phyloP scores from a whole-genome alignment of 2,797 vertebrate genomes.

The Pteronotus mesoamericanus region DNA sequence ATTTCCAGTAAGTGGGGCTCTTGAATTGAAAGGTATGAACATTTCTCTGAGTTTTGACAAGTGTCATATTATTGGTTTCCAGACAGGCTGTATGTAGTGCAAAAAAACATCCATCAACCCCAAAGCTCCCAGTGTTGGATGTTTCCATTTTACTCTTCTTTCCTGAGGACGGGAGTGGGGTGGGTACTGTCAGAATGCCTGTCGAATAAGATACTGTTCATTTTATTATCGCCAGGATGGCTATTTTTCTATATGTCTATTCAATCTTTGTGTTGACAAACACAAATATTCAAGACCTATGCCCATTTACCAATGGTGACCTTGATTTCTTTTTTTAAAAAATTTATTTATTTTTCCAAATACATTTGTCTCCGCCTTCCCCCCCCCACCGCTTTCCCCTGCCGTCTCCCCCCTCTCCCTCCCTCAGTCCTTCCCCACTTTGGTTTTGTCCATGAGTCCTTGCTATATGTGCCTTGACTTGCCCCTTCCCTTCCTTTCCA shows the following conservation, averaged over 20 bases:
- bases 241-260: background rate
- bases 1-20: background rate
- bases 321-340: background rate
- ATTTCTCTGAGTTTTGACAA: background rate
- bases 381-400: too few species aligned
- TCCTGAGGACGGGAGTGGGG: background rate
- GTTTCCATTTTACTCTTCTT: background rate
- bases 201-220: background rate
- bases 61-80: background rate
- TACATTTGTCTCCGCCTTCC: too few species aligned
- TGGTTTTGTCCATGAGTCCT: too few species aligned
- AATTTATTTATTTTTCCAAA: too few species aligned
- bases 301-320: background rate
- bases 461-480: too few species aligned
- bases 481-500: too few species aligned
- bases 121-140: background rate
- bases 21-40: background rate
- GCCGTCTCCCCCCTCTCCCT: too few species aligned
- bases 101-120: background rate
- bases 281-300: background rate
- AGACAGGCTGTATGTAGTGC: background rate
- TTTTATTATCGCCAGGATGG: background rate
- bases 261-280: background rate
- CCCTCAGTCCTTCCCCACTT: too few species aligned
- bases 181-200: background rate